Evolutionary conservation across 1,140 invertebrate species (phyloP).

Genomic region (Pararge aegeria): DNA sequence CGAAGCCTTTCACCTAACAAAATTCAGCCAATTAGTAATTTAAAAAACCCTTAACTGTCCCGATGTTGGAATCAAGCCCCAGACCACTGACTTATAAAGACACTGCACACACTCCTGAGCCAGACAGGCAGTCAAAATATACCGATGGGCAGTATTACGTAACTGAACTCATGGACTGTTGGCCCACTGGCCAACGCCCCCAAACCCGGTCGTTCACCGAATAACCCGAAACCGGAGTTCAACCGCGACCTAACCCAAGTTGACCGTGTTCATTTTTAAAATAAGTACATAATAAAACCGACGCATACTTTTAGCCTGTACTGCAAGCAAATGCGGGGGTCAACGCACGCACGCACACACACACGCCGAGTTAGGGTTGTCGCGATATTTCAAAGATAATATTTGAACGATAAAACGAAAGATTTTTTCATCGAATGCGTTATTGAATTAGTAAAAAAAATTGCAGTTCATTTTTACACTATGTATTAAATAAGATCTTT

Average conservation of each 20-base stretch:
- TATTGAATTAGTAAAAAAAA: too few relatives aligned
- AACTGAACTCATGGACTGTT: slow-evolving; percentile 1
- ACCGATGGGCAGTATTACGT: slow-evolving; percentile 9
- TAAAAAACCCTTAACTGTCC: too few relatives aligned
- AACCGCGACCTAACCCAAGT: slow-evolving; percentile 70
- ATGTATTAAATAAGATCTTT: too few relatives aligned
- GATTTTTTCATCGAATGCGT: too few relatives aligned
- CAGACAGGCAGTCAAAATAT: too few relatives aligned
- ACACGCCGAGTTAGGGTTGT: slow-evolving; percentile 13
- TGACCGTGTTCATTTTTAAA: slow-evolving; percentile 73
- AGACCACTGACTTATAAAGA: too few relatives aligned
- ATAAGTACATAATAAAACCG: slow-evolving; percentile 78
- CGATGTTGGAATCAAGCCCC: too few relatives aligned
- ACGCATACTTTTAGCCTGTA: slow-evolving; percentile 77
- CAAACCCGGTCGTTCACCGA: slow-evolving; percentile 26
- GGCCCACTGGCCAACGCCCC: not conserved
- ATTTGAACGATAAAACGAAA: not conserved
- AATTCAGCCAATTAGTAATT: too few relatives aligned
- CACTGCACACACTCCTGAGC: too few relatives aligned
- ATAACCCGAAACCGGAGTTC: slow-evolving; percentile 33
- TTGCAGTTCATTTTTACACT: too few relatives aligned
- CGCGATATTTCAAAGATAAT: not conserved
- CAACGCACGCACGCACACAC: slow-evolving; percentile 73
- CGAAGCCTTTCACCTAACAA: too few relatives aligned
- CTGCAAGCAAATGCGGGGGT: slow-evolving; percentile 73